phyloP scores from a whole-genome alignment of 2,113 vertebrate genomes.

The Pteropus alecto region DNA sequence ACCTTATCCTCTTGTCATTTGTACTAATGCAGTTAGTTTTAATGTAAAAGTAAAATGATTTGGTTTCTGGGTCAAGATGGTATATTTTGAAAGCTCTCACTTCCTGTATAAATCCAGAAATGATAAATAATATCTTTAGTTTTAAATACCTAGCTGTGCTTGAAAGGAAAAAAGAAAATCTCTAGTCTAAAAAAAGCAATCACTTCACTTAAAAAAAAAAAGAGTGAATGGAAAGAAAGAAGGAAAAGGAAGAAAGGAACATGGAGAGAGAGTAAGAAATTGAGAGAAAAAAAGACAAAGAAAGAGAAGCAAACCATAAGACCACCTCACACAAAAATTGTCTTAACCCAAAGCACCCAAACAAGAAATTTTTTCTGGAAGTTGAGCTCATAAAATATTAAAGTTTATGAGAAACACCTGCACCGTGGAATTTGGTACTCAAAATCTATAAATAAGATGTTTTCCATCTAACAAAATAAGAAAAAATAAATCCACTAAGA shows the following conservation, averaged over 20 bases:
- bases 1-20: not conserved
- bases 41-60: not conserved
- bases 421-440: not conserved
- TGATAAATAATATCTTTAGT: not conserved
- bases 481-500: not conserved
- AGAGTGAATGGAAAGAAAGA: not conserved
- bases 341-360: not conserved
- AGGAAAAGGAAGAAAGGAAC: not conserved
- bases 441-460: not conserved
- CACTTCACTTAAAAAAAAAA: not conserved
- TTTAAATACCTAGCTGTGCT: not conserved
- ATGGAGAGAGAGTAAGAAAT: not conserved
- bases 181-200: not conserved
- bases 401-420: not conserved
- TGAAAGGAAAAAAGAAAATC: not conserved
- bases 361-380: not conserved
- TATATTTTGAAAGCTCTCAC: not conserved
- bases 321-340: not conserved
- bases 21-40: not conserved
- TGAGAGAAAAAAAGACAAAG: not conserved
- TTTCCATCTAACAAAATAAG: not conserved
- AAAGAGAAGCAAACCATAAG: not conserved
- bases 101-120: not conserved
- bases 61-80: not conserved
- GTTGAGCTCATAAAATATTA: not conserved